Percentiles rank a stretch among this genome's conserved stretches.
Evolutionary conservation across 2,113 vertebrate genomes (phyloP).

Genomic region (Melanotaenia duboulayi): DNA sequence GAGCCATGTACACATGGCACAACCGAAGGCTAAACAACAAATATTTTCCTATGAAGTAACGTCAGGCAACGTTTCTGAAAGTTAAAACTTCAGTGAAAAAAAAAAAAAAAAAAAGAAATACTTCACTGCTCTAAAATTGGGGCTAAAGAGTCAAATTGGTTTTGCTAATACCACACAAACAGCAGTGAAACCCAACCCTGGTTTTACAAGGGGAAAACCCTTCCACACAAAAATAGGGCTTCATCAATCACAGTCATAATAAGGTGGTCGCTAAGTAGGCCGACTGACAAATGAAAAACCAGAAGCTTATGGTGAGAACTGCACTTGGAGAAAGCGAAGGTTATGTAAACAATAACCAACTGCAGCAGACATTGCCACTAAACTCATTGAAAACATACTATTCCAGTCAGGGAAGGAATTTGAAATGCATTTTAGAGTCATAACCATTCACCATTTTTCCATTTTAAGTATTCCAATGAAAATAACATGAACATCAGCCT

Average conservation of each 20-base stretch:
- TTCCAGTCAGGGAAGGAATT: conserved; percentile 29
- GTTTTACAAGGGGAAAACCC: conserved; percentile 64
- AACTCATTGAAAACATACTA: conserved; percentile 45
- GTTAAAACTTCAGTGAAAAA: conserved; percentile 1
- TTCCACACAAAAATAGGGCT: conserved; percentile 39
- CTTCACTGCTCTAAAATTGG: conserved; percentile 25
- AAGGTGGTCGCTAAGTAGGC: conserved; percentile 46
- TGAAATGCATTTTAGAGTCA: conserved; percentile 43
- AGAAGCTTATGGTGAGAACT: conserved; percentile 47
- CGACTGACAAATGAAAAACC: conserved; percentile 60
- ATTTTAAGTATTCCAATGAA: conserved; percentile 47
- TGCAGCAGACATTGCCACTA: conserved; percentile 52
- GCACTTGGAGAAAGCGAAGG: conserved; percentile 21
- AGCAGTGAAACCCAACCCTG: conserved; percentile 36
- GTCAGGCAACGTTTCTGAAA: conserved; percentile 10
- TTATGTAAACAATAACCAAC: conserved; percentile 62
- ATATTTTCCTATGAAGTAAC: conserved; percentile 6
- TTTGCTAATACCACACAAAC: conserved; percentile 53
- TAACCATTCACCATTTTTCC: conserved; percentile 47
- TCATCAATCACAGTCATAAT: conserved; percentile 71
- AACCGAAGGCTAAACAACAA: neutral
- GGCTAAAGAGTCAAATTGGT: conserved; percentile 25
- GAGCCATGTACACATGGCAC: neutral
- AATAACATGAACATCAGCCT: conserved; percentile 31
- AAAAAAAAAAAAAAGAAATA: conserved; percentile 10